phyloP scores from a whole-genome alignment of 92 coral and sea anemone genomes.

The Pocillopora meandrina region DNA sequence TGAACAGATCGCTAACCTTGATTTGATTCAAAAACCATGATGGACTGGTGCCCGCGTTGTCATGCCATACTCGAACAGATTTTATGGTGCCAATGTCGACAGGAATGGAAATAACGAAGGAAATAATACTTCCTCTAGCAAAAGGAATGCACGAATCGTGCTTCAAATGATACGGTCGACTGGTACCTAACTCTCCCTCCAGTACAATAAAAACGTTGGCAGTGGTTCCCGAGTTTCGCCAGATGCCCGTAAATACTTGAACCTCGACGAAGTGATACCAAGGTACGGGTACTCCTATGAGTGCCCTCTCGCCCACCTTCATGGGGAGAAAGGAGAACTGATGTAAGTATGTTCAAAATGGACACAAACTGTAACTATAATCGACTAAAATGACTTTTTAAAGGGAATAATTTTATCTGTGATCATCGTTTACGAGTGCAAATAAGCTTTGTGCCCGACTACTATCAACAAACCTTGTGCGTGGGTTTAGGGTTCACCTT shows the following conservation, averaged over 20 bases:
- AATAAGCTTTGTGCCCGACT: no score
- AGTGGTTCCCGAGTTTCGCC: constrained; percentile 61
- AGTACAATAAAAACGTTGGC: constrained; percentile 62
- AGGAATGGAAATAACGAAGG: constrained; percentile 47
- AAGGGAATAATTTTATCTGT: no score
- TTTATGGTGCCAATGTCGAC: constrained; percentile 43
- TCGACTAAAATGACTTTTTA: no score
- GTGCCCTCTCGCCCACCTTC: constrained; percentile 49
- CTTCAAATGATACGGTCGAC: constrained; percentile 50
- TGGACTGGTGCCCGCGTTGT: constrained; percentile 57
- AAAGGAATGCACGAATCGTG: constrained; percentile 59
- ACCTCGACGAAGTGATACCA: constrained; percentile 40
- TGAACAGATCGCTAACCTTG: constrained; percentile 3
- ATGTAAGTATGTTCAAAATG: no score
- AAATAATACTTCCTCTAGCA: constrained; percentile 57
- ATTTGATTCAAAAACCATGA: constrained; percentile 63
- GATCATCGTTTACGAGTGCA: no score
- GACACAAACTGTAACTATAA: no score
- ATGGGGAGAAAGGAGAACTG: no score
- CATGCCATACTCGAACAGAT: constrained; percentile 70
- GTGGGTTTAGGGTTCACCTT: no score
- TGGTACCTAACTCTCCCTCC: constrained; percentile 41
- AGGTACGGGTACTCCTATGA: constrained; percentile 37
- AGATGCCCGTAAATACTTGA: constrained; percentile 55
- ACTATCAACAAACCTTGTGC: no score